phyloP scores from a whole-genome alignment of 2,113 vertebrate species.

The Gallinago paraguaiae region DNA sequence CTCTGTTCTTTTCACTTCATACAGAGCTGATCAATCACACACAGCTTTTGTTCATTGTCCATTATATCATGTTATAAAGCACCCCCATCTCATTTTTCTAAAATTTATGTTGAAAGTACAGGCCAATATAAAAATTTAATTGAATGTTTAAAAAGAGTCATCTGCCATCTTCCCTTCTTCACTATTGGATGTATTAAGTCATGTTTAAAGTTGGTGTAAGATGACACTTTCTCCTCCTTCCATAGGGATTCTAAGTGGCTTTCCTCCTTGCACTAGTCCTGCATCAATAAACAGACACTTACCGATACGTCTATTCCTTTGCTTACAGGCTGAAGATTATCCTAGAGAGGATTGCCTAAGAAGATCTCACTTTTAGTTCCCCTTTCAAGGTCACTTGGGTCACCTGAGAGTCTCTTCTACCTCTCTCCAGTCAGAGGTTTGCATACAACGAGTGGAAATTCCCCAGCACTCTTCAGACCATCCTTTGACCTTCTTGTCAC shows the following conservation, averaged over 20 bases:
- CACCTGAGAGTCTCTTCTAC: background rate
- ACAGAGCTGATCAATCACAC: background rate
- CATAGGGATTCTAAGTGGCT: background rate
- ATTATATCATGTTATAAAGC: background rate
- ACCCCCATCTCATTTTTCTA: background rate
- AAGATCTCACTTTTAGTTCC: background rate
- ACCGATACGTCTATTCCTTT: background rate
- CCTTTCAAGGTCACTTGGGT: background rate
- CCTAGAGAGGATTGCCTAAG: background rate
- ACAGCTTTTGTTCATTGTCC: background rate
- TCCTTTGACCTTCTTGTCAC: slow-evolving; percentile 46
- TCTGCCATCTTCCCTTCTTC: background rate
- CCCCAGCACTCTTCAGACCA: background rate
- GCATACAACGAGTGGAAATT: background rate
- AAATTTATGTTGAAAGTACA: background rate
- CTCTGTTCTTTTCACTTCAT: background rate
- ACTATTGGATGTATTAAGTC: background rate
- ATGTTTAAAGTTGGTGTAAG: background rate
- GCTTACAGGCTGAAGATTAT: background rate
- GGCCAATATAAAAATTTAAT: background rate
- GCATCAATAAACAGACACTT: background rate
- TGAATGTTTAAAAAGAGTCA: background rate
- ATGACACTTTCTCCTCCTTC: background rate
- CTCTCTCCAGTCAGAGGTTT: background rate
- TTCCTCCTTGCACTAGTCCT: background rate